Evolutionary conservation across 2,888 invertebrate species (phyloP).

Genomic region (Lampropteryx suffumata): DNA sequence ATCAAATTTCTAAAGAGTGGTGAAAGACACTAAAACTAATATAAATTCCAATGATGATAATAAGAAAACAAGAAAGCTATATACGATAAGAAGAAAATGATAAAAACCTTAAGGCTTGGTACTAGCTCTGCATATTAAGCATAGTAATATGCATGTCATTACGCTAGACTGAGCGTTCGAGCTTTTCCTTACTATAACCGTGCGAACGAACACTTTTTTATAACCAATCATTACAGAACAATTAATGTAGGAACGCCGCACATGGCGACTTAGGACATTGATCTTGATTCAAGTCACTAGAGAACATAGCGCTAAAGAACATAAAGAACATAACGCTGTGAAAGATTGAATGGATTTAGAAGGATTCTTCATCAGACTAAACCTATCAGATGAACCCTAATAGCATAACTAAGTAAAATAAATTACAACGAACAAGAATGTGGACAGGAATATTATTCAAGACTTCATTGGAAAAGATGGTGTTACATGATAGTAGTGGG

Average conservation of each 20-base stretch:
- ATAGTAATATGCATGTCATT: conserved; percentile 30
- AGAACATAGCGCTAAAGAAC: too few relatives aligned
- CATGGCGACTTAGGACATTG: conserved; percentile 49
- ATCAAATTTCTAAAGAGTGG: conserved; percentile 6
- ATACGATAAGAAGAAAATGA: conserved; percentile 1
- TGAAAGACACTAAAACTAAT: conserved; percentile 8
- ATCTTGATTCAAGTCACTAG: conserved; percentile 41
- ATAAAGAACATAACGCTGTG: too few relatives aligned
- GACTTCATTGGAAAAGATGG: background rate
- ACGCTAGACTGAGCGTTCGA: conserved; percentile 22
- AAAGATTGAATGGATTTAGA: too few relatives aligned
- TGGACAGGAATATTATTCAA: background rate
- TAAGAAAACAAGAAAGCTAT: background rate
- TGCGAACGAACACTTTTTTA: conserved; percentile 61
- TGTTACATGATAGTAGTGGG: conserved; percentile 1
- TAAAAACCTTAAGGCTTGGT: background rate
- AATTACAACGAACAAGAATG: background rate
- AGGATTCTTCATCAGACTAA: too few relatives aligned
- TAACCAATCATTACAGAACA: conserved; percentile 62
- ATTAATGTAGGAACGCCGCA: conserved; percentile 56
- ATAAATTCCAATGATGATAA: conserved; percentile 6
- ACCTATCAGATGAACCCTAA: too few relatives aligned
- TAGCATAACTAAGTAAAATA: background rate
- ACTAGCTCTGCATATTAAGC: conserved; percentile 15
- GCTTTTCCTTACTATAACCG: conserved; percentile 46